Evolutionary conservation across 1,140 invertebrate genomes (phyloP).

Genomic region (Papilio polyxenes): DNA sequence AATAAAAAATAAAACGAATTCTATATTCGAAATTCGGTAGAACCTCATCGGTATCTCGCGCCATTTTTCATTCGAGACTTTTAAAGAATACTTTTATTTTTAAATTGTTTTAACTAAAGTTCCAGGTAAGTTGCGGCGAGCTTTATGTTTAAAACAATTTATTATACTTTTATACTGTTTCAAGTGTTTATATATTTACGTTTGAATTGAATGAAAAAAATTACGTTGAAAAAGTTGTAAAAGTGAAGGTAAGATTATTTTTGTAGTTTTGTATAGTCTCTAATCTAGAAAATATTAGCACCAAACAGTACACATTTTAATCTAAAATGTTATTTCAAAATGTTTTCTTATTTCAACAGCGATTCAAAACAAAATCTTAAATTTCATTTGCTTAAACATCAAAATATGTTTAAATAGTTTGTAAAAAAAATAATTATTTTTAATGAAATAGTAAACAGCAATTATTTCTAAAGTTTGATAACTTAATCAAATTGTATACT

Average conservation of each 20-base stretch:
- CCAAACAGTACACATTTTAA: too few relatives aligned
- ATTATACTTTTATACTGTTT: not conserved
- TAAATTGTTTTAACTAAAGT: constrained; percentile 39
- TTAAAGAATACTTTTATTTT: constrained; percentile 53
- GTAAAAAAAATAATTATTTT: too few relatives aligned
- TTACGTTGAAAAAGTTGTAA: not conserved
- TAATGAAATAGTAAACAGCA: too few relatives aligned
- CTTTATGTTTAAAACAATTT: constrained; percentile 15
- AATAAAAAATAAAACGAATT: not conserved
- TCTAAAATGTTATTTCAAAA: too few relatives aligned
- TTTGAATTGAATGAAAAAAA: not conserved
- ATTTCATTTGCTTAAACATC: too few relatives aligned
- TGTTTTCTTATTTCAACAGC: too few relatives aligned
- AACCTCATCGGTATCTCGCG: constrained; percentile 54
- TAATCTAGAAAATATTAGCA: not conserved
- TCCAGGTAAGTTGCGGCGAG: constrained; percentile 26
- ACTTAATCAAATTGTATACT: not conserved
- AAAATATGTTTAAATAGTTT: too few relatives aligned
- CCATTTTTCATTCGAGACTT: constrained; percentile 62
- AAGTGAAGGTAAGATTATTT: too few relatives aligned
- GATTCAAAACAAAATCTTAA: too few relatives aligned
- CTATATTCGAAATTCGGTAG: constrained; percentile 65
- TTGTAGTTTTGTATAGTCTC: not conserved
- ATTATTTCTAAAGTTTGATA: too few relatives aligned
- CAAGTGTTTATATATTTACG: not conserved